Conservation (phyloP, 2,797 vertebrate species). For the Sitta carolinensis region DNA sequence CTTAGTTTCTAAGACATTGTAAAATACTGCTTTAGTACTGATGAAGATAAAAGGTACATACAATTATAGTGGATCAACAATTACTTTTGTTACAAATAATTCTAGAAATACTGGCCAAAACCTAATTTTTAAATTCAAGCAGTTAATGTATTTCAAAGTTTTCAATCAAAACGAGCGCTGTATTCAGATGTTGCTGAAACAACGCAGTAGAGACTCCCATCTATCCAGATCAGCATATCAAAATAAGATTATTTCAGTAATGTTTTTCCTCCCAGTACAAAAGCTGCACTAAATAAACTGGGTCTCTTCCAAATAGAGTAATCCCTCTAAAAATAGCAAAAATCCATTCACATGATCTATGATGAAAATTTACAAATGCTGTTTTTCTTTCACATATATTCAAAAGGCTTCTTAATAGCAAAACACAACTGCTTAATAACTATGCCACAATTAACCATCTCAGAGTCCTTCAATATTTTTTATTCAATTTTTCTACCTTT, state of each 20-base stretch:
- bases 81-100: not conserved
- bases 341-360: not conserved
- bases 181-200: not conserved
- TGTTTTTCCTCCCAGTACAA: not conserved
- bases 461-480: not conserved
- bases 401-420: not conserved
- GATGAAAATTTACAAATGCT: not conserved
- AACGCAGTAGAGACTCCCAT: not conserved
- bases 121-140: not conserved
- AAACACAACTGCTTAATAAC: not conserved
- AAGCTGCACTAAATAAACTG: not conserved
- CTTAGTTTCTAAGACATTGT: not conserved
- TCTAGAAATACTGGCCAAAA: not conserved
- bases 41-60: not conserved
- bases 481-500: not conserved
- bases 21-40: not conserved
- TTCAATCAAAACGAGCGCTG: not conserved
- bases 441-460: not conserved
- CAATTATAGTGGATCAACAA: not conserved
- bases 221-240: not conserved
- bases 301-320: not conserved
- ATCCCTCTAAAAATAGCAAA: not conserved
- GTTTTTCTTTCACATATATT: not conserved
- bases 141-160: not conserved
- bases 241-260: constrained; percentile 21